A percentile compares a stretch with the other conserved stretches of the same genome.
Conservation (phyloP, 2,113 vertebrate genomes). For the Morone chrysops region DNA sequence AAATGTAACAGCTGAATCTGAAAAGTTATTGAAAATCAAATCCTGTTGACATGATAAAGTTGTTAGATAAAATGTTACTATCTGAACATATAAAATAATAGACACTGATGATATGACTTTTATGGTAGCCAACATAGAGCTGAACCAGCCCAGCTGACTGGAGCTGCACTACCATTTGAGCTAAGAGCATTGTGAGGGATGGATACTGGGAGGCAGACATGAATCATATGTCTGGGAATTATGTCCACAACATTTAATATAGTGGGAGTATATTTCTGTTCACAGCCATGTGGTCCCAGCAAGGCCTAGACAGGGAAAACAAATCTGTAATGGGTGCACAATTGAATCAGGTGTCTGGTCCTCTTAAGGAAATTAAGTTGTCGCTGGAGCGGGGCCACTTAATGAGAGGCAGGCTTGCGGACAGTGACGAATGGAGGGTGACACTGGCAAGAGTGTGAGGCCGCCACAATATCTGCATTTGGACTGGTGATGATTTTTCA, state of each 20-base stretch:
- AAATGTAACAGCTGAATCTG: not conserved
- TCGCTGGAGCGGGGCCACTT: conserved; percentile 92
- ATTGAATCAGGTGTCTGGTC: conserved; percentile 99
- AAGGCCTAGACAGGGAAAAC: conserved; percentile 82
- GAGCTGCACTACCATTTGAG: conserved; percentile 41
- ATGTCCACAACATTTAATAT: conserved; percentile 88
- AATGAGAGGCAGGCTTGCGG: conserved; percentile 92
- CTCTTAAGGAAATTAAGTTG: conserved; percentile 99
- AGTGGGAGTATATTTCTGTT: conserved; percentile 79
- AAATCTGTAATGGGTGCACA: conserved; percentile 89
- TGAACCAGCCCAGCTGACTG: conserved; percentile 54
- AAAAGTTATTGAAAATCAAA: conserved; percentile 1
- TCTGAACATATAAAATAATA: conserved; percentile 39
- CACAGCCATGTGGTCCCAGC: conserved; percentile 85
- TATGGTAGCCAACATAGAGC: conserved; percentile 35
- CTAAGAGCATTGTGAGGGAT: conserved; percentile 66
- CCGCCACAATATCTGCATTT: conserved; percentile 93
- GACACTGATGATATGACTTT: conserved; percentile 46
- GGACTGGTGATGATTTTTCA: conserved; percentile 94
- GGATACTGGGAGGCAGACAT: conserved; percentile 76
- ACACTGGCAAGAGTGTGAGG: conserved; percentile 88
- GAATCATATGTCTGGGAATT: conserved; percentile 86
- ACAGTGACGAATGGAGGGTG: conserved; percentile 97
- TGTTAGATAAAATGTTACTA: not conserved
- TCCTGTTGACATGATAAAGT: not conserved